Base-by-base conservation (phyloP, 1,140 invertebrate genomes). In the Rhagoletis zephyria region DNA sequence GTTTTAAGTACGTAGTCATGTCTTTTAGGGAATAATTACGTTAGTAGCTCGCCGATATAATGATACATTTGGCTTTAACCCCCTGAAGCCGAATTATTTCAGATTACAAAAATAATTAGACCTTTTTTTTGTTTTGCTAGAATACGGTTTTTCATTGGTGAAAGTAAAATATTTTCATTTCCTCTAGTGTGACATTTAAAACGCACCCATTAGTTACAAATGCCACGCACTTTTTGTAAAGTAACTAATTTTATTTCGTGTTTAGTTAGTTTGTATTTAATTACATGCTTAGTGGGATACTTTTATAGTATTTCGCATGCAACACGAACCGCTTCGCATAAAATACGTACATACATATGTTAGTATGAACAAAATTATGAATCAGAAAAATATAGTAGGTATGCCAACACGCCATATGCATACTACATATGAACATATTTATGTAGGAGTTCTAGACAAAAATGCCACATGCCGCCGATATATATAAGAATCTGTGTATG, bases 261-360 rank as follows among this genome's bases (percentile, higher is more conserved):
- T 67, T 74, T 74, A 48, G 9, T 16, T 74, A 63, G 45, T 3
- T 81, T 56, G 19, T 56, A 56, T 81, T 56, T 59, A 81, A 9
- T 30, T 19, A 19, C 48, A 81, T 56, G 74, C 74, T 40, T 81
- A 56, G 16, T 10, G 6, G n/a, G 16, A 59, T 4, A 30, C 30
- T 56, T 81, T 51, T 81, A 4, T 19, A 59, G 9, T 6, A 81
- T 4, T 81, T 81, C n/a, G 70, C 70, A 77, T 77, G 48, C 45
- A n/a, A 77, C 70, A 77, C 70, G 48, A 77, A 77, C 70, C n/a
- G 45, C n/a, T 51, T 51, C 16, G 6, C 40, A 2, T 14, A 5
- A 77, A 77, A 48, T 45, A 48, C 14, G 9, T n/a, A 12, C 61
- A 16, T 12, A 42, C 65, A 67, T 42, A 12, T 67, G 30, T 30